Conservation (phyloP, 1,140 invertebrate genomes). For the Diabrotica virgifera region DNA sequence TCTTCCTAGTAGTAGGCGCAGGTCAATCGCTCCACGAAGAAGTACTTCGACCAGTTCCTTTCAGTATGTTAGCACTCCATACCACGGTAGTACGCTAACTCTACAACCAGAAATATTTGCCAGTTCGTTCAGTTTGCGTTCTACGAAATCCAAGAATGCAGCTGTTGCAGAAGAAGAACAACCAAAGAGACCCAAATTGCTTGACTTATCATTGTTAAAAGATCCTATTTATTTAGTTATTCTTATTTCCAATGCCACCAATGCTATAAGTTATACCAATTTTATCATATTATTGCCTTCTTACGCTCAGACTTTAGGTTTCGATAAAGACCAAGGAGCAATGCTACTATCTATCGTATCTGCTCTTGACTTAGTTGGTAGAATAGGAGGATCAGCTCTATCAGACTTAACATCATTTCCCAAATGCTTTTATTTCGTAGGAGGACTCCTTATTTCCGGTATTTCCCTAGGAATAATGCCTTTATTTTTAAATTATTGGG, state of each 20-base stretch:
- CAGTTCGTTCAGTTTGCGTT: slow-evolving; percentile 72
- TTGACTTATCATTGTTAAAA: slow-evolving; percentile 70
- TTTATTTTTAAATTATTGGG: slow-evolving; percentile 55
- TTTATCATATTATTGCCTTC: slow-evolving; percentile 76
- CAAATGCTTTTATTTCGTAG: slow-evolving; percentile 77
- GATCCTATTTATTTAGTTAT: slow-evolving; percentile 80
- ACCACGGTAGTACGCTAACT: slow-evolving; percentile 77
- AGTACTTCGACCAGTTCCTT: slow-evolving; percentile 77
- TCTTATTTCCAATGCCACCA: slow-evolving; percentile 77
- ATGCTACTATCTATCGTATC: slow-evolving; percentile 76
- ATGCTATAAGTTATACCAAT: slow-evolving; percentile 82
- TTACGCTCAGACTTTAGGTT: slow-evolving; percentile 67
- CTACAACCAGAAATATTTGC: slow-evolving; percentile 74
- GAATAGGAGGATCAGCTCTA: slow-evolving; percentile 77
- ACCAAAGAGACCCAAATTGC: slow-evolving; percentile 60
- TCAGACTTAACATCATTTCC: slow-evolving; percentile 71
- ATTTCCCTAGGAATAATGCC: slow-evolving; percentile 68
- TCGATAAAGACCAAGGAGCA: slow-evolving; percentile 65
- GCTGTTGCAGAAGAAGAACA: slow-evolving; percentile 46
- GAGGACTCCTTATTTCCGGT: slow-evolving; percentile 72
- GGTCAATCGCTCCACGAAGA: slow-evolving; percentile 53
- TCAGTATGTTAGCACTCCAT: slow-evolving; percentile 78
- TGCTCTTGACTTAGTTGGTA: slow-evolving; percentile 71
- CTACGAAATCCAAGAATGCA: slow-evolving; percentile 34
- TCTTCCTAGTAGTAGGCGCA: slow-evolving; percentile 33